A percentile compares a stretch with the other conserved stretches of the same genome.
Evolutionary conservation across 2,888 invertebrate species (phyloP).

Genomic region (Ditula angustiorana): DNA sequence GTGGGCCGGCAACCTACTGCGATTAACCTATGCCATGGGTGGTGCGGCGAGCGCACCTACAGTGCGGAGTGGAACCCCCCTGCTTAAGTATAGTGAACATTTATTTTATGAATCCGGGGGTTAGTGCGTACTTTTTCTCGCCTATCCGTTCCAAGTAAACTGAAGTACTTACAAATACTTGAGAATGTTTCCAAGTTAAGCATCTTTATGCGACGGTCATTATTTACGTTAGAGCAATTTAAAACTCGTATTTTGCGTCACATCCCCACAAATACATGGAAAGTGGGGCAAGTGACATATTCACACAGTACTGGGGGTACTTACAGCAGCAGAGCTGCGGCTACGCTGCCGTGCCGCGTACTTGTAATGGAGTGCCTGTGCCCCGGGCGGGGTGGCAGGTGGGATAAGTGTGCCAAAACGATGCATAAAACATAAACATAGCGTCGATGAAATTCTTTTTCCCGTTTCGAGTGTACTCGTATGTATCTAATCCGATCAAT

Average conservation of each 20-base stretch:
- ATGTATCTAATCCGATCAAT: conserved; percentile 34
- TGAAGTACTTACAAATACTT: too few species aligned
- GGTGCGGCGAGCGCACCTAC: too few species aligned
- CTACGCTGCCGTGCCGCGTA: conserved; percentile 65
- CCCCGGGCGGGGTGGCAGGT: conserved; percentile 52
- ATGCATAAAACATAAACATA: conserved; percentile 47
- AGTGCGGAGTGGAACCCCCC: too few species aligned
- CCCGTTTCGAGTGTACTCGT: conserved; percentile 23
- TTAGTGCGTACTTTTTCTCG: too few species aligned
- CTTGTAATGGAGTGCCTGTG: conserved; percentile 68
- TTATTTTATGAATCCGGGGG: too few species aligned
- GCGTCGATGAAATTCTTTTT: conserved; percentile 33
- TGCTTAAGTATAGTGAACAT: too few species aligned
- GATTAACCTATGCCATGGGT: too few species aligned
- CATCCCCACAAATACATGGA: conserved; percentile 55
- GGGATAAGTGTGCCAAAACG: conserved; percentile 46
- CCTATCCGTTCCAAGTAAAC: too few species aligned
- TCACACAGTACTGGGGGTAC: conserved; percentile 71
- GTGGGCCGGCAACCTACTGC: too few species aligned
- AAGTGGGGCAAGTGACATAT: conserved; percentile 73
- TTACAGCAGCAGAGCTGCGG: conserved; percentile 65
- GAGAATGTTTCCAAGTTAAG: not conserved
- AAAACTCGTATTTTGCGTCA: conserved; percentile 60
- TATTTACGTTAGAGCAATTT: conserved; percentile 57
- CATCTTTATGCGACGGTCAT: not conserved